A percentile compares a stretch with the other conserved stretches of the same genome.
Evolutionary conservation across 1,140 invertebrate genomes (phyloP).

Genomic region (Sitobion miscanthi): DNA sequence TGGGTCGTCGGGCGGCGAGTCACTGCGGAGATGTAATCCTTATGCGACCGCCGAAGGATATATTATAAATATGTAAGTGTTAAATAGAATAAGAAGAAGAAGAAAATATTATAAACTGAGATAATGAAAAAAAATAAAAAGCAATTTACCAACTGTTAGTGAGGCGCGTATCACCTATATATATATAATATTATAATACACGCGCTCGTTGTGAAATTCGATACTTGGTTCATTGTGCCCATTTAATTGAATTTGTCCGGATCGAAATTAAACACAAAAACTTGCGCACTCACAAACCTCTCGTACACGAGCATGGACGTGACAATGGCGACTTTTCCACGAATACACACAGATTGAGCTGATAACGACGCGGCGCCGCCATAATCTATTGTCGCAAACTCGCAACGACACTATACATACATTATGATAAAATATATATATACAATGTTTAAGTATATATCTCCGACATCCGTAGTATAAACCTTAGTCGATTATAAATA

Average conservation of each 20-base stretch:
- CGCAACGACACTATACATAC: background rate
- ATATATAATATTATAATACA: background rate
- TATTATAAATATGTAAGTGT: background rate
- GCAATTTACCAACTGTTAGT: constrained; percentile 36
- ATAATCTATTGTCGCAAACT: background rate
- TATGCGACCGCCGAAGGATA: constrained; percentile 2
- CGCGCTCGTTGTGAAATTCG: constrained; percentile 38
- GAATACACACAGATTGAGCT: background rate
- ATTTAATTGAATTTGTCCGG: constrained; percentile 49
- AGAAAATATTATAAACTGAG: background rate
- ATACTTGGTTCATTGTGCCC: constrained; percentile 36
- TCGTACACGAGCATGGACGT: background rate
- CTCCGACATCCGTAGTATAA: background rate
- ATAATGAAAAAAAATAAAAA: constrained; percentile 43
- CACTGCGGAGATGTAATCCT: background rate
- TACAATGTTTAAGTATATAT: background rate
- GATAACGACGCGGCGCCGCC: constrained; percentile 15
- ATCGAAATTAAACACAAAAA: constrained; percentile 32
- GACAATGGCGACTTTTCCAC: constrained; percentile 16
- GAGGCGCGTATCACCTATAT: background rate
- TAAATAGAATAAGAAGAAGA: background rate
- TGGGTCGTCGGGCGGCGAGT: background rate
- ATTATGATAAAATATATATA: no score
- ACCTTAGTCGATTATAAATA: background rate
- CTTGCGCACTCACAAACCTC: background rate